These are phyloP conservation scores for Melieria omissa DNA, from an alignment of 2,888 invertebrate species.

Conservation along the genomic window DNA sequence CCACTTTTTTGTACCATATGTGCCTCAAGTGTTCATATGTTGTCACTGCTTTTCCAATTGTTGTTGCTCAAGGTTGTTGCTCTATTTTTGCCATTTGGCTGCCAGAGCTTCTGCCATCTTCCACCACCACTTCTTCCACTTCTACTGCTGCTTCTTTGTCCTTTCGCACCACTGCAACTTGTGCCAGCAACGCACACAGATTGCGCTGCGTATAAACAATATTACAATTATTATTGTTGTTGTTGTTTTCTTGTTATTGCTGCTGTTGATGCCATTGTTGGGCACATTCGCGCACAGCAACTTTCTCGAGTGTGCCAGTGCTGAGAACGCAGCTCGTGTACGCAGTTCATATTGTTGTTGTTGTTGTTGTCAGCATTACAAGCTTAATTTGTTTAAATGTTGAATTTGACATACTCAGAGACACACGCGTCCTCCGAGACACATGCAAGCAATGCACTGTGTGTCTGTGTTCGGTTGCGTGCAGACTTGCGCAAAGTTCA, in stretches of 20 bases:
- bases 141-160: no score
- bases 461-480: slow-evolving; percentile 15
- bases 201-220: no score
- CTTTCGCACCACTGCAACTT: no score
- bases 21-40: no score
- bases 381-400: slow-evolving; percentile 36
- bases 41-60: no score
- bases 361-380: slow-evolving; percentile 10
- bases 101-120: no score
- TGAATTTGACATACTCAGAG: slow-evolving; percentile 8
- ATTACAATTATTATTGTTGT: neutral
- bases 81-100: no score
- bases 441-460: neutral
- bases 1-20: no score
- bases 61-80: no score
- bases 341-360: neutral
- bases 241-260: neutral
- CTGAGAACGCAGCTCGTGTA: neutral
- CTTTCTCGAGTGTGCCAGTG: no score
- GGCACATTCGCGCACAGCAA: neutral
- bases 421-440: neutral
- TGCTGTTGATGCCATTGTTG: neutral
- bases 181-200: no score
- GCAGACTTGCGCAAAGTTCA: neutral
- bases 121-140: no score